Conservation (phyloP, 2,113 vertebrate genomes). For the Mobula hypostoma region DNA sequence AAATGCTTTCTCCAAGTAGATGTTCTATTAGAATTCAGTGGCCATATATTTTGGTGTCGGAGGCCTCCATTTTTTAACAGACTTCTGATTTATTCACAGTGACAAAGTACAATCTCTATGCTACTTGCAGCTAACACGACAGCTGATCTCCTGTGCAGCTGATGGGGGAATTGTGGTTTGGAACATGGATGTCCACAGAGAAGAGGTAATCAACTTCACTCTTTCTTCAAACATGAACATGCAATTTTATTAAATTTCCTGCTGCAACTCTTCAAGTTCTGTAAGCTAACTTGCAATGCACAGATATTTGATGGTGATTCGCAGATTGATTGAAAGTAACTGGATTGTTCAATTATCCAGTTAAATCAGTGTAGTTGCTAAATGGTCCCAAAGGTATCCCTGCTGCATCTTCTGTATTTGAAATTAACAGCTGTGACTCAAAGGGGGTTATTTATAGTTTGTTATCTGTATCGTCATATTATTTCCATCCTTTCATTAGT, state of each 20-base stretch:
- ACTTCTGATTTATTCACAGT: conserved; percentile 53
- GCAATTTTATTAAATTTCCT: neutral
- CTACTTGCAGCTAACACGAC: conserved; percentile 79
- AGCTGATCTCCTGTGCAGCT: conserved; percentile 83
- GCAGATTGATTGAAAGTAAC: neutral
- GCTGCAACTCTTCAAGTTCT: neutral
- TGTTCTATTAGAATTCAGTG: neutral
- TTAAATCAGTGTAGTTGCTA: neutral
- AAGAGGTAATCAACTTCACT: conserved; percentile 66
- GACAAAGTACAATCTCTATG: conserved; percentile 86
- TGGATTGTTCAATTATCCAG: neutral
- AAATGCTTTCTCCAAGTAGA: neutral
- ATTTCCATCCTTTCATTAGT: neutral
- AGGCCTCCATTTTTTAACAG: neutral
- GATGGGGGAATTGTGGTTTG: conserved; percentile 93
- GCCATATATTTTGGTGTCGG: neutral
- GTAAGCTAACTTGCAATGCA: neutral
- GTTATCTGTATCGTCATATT: neutral
- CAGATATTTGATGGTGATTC: neutral
- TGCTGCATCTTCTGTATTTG: neutral
- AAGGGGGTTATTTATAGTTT: neutral
- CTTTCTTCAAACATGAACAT: neutral
- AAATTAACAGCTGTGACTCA: neutral
- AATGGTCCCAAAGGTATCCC: neutral
- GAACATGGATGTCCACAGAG: conserved; percentile 90